Percentiles rank a stretch among this genome's conserved stretches.
These are phyloP conservation scores for Sylvia borin DNA, from an alignment of 2,797 vertebrate genomes.

Conservation along the genomic window DNA sequence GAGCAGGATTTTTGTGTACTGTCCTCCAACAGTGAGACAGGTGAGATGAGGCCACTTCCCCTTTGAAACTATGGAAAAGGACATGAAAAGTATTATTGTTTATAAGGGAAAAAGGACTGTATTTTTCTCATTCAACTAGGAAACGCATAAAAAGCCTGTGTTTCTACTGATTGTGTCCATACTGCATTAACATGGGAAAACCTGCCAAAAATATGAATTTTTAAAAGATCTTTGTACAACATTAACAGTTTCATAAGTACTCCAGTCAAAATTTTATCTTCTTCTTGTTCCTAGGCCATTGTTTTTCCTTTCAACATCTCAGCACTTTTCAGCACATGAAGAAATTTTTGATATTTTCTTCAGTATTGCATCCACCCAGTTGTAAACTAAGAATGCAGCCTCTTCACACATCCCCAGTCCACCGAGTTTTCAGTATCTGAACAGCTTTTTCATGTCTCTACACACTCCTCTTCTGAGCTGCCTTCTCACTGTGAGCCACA, in stretches of 20 bases:
- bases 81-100: not conserved
- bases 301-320: not conserved
- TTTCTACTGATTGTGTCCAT: not conserved
- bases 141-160: not conserved
- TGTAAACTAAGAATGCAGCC: not conserved
- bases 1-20: not conserved
- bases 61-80: not conserved
- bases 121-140: not conserved
- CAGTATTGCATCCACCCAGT: not conserved
- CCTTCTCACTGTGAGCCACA: not conserved
- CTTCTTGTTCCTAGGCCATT: not conserved
- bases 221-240: not conserved
- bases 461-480: not conserved
- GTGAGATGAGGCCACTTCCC: not conserved
- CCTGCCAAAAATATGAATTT: not conserved
- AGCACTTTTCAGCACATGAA: not conserved
- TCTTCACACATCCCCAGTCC: not conserved
- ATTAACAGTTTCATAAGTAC: not conserved
- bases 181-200: not conserved
- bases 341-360: not conserved
- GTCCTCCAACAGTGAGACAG: not conserved
- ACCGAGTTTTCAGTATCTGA: not conserved
- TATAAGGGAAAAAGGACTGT: not conserved
- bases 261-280: not conserved
- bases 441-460: not conserved